Base-by-base conservation (phyloP, 2,113 vertebrate species). In the Ceyx melanurus region DNA sequence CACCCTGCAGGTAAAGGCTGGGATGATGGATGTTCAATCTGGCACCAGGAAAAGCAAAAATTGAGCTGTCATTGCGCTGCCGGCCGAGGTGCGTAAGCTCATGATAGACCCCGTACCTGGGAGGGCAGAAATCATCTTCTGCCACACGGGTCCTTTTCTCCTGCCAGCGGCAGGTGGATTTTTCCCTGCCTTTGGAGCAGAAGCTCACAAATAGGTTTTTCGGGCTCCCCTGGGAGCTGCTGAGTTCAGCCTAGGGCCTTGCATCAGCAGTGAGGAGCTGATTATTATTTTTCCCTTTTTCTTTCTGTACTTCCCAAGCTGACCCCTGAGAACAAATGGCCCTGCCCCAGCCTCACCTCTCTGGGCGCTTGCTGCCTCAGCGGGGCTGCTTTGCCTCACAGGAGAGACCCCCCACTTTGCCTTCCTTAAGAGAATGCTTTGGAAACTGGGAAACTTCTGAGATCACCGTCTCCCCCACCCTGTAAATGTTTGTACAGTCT, bases 81-180 rank as follows among this genome's bases (percentile, higher is more conserved):
- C 0, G 5, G n/a, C 57, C 60, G 53, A 71, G 48, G 17, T 28
- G 51, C 15, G 3, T 12, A 6, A 89, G 48, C 15, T 68, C 22
- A 4, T 0, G 4, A 23, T 19, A 57, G 22, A n/a, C 31, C 18
- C 18, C 14, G 61, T 50, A 5, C 10, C 22, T 0, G 0, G 42
- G 15, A 82, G 31, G 43, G 15, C 43, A 61, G 48, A 76, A 80
- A n/a, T 45, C 4, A 1, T 66, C 19, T 51, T 48, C 35, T 65
- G 50, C 26, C 43, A 4, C 3, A 1, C 9, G 28, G 6, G 14
- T 29, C 51, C 43, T 51, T 46, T 40, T 12, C 53, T 76, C 35
- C 86, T 26, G 42, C 56, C 12, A 3, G 58, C 5, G 3, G 14
- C 2, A 3, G 26, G 15, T 3, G 3, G 35, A 33, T 28, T 56